Conservation (phyloP, 2,797 vertebrate genomes). For the Pteronotus mesoamericanus region DNA sequence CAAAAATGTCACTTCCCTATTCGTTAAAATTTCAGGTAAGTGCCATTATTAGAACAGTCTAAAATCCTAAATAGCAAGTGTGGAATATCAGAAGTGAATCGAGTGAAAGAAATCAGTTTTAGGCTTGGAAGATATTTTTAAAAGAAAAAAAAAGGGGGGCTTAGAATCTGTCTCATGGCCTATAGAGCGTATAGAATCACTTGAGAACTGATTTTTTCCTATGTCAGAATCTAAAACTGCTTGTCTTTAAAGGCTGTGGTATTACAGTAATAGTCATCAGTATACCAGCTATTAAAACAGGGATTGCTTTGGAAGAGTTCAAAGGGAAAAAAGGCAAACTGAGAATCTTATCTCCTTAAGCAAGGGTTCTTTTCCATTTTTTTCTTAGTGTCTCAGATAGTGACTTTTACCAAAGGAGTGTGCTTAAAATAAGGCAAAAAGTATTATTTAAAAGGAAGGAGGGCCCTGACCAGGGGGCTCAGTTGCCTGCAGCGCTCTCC, state of each 20-base stretch:
- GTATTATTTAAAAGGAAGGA: neutral
- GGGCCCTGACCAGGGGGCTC: neutral
- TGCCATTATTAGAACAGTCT: neutral
- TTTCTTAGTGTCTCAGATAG: neutral
- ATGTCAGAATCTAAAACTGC: neutral
- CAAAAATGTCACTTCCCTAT: neutral
- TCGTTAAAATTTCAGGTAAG: neutral
- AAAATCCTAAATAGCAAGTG: neutral
- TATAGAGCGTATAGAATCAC: neutral
- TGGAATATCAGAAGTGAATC: neutral
- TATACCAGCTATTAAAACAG: neutral
- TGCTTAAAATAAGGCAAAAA: neutral
- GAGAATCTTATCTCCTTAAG: neutral
- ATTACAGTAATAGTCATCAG: neutral
- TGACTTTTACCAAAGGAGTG: neutral
- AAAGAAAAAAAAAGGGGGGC: neutral
- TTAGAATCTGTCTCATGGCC: neutral
- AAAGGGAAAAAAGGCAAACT: neutral
- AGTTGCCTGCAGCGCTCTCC: neutral
- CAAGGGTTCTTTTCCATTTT: neutral
- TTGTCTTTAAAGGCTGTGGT: neutral
- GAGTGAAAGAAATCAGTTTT: neutral
- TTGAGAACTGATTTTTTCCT: neutral
- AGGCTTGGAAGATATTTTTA: neutral
- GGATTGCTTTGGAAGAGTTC: neutral